Evolutionary conservation across 1,140 invertebrate species (phyloP), one percentile per base, ranked within the genome.

Genomic region (Rhagoletis zephyria): DNA sequence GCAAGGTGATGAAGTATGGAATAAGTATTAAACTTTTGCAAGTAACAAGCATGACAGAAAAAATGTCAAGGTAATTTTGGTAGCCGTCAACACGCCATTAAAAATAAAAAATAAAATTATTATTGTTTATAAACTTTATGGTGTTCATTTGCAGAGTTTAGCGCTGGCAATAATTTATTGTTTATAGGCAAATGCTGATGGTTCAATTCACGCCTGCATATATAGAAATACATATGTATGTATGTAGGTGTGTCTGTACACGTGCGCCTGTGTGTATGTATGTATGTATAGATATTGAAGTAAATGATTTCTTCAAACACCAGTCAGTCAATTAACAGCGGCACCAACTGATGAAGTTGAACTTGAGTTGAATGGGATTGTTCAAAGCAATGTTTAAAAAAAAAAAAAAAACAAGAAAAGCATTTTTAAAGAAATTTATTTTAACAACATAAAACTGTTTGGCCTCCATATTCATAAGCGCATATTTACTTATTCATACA

Each of bases 11-110:
- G 5, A 56, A 56, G 19, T 64, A 6, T 64, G 63, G 63, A 64
- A 64, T 4, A 30, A 0, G 63, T 5, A 42, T 7, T 16, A 74
- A 74, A 14, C 30, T 30, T 30, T 0, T 30, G 30, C 67, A 74
- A 74, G 45, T 30, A 56, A 56, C 1, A 56, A 56, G 10, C 51
- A 56, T 74, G 45, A 48, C 42, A 14, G 42, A 42, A 74, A 74
- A 74, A 74, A 74, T 74, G 67, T 74, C 67, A 74, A 74, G 67
- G 67, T 74, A 74, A 6, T 74, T 45, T 74, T 12, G 40, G 40
- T 74, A 74, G 12, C 10, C 67, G 45, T 74, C 42, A 42, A 16
- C 40, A 74, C 42, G 12, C 12, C 40, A 74, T 4, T 45, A 45
- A 74, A 74, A 67, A 74, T 16, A 74, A 16, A 10, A 14, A 14